A percentile compares a stretch with the other conserved stretches of the same genome.
Evolutionary conservation across 2,888 invertebrate species (phyloP).

Genomic region (Tipula confusa): DNA sequence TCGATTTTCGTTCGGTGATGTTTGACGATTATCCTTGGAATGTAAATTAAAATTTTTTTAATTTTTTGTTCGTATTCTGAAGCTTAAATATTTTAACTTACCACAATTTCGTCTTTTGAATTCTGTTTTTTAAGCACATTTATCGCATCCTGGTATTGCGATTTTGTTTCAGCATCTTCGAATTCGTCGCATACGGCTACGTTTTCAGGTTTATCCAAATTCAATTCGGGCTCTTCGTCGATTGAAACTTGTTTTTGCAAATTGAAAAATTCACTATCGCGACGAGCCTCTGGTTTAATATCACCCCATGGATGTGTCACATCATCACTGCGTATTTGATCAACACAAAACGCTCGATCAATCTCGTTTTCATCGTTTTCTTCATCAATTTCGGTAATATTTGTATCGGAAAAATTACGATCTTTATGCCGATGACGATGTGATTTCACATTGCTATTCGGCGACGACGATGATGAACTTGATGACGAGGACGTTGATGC

Average conservation of each 20-base stretch:
- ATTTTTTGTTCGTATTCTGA: not conserved
- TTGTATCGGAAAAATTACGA: conserved; percentile 41
- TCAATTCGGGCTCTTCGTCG: conserved; percentile 41
- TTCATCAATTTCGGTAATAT: conserved; percentile 28
- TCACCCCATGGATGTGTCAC: conserved; percentile 48
- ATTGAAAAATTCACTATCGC: conserved; percentile 47
- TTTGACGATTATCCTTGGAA: not conserved
- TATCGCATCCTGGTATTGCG: conserved; percentile 45
- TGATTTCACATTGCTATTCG: conserved; percentile 35
- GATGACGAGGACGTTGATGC: conserved; percentile 42
- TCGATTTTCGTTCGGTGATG: not conserved
- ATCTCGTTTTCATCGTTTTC: conserved; percentile 36
- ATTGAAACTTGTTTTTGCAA: conserved; percentile 46
- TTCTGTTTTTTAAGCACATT: conserved; percentile 40
- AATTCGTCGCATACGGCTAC: not conserved
- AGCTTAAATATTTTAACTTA: not conserved
- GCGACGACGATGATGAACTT: conserved; percentile 44
- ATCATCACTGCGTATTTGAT: conserved; percentile 39
- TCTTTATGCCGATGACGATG: conserved; percentile 46
- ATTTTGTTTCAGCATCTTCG: conserved; percentile 46
- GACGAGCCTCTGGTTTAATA: conserved; percentile 45
- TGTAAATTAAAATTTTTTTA: not conserved
- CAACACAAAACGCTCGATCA: not conserved
- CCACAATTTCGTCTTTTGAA: not conserved
- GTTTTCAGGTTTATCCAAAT: not conserved